Percentiles rank a stretch among this genome's conserved stretches.
These are phyloP conservation scores for Phoxinus phoxinus DNA, from an alignment of 2,113 vertebrate genomes.

Conservation along the genomic window DNA sequence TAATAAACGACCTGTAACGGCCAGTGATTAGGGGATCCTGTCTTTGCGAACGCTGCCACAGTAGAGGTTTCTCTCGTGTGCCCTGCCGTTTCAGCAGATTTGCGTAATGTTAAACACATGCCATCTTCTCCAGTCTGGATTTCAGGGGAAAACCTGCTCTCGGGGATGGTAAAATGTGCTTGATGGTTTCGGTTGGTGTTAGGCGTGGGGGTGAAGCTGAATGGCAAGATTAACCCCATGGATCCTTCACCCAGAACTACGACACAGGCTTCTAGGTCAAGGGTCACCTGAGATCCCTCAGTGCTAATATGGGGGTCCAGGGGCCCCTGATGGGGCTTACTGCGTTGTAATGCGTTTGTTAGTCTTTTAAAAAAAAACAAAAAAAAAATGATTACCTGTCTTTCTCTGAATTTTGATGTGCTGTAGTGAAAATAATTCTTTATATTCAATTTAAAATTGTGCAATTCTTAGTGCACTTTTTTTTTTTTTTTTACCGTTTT, in stretches of 20 bases:
- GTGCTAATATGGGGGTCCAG: conserved; percentile 37
- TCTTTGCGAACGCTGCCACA: conserved; percentile 57
- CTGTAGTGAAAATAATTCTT: background rate
- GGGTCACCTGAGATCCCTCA: conserved; percentile 53
- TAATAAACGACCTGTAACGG: conserved; percentile 56
- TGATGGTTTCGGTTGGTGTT: conserved; percentile 40
- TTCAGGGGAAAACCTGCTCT: conserved; percentile 53
- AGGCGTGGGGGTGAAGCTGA: conserved; percentile 39
- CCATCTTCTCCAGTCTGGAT: conserved; percentile 45
- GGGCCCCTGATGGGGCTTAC: conserved; percentile 39
- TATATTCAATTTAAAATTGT: background rate
- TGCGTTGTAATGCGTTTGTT: conserved; percentile 36
- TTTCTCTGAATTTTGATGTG: background rate
- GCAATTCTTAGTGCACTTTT: background rate
- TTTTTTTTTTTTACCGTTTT: too few species aligned
- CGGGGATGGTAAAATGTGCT: conserved; percentile 33
- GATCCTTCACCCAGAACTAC: conserved; percentile 29
- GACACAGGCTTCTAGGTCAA: conserved; percentile 50
- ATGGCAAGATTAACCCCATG: conserved; percentile 49
- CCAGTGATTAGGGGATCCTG: conserved; percentile 51
- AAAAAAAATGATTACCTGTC: too few species aligned
- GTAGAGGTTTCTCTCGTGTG: conserved; percentile 45
- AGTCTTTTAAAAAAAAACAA: too few species aligned
- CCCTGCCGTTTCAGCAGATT: conserved; percentile 57
- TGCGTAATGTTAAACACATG: conserved; percentile 60